Percentiles rank a stretch among this genome's conserved stretches.
phyloP scores from a whole-genome alignment of 2,113 vertebrate species.

The Bubo scandiacus region DNA sequence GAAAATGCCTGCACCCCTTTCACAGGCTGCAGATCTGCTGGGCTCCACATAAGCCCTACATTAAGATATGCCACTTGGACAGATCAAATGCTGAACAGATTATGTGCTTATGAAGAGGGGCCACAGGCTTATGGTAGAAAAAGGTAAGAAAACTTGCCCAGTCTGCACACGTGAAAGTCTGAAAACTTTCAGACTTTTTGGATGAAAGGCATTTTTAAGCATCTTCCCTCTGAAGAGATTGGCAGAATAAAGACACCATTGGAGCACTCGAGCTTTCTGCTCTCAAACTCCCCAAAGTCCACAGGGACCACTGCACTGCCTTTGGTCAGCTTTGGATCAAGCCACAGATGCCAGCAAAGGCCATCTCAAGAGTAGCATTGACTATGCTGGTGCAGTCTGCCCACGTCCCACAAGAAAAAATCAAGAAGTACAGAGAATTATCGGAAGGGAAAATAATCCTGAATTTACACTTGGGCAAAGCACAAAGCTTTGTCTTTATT shows the following conservation, averaged over 20 bases:
- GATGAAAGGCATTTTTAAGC: slow-evolving; percentile 7
- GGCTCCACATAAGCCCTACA: not conserved
- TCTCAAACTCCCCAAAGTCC: not conserved
- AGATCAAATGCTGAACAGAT: not conserved
- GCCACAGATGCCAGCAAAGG: not conserved
- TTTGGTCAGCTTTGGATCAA: slow-evolving; percentile 35
- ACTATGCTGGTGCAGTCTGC: not conserved
- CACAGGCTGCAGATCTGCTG: not conserved
- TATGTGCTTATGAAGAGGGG: not conserved
- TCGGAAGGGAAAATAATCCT: not conserved
- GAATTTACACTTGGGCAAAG: not conserved
- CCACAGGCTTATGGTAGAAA: not conserved
- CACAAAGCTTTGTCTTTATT: slow-evolving; percentile 19
- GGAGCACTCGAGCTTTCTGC: not conserved
- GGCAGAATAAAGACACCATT: not conserved
- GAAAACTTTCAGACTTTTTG: not conserved
- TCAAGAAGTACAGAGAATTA: not conserved
- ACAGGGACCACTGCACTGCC: not conserved
- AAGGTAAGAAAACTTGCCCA: not conserved
- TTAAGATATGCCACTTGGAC: not conserved
- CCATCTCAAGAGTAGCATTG: not conserved
- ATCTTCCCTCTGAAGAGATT: not conserved
- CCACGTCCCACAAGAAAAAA: not conserved
- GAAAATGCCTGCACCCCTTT: not conserved
- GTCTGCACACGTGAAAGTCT: not conserved